These are phyloP conservation scores for Tenthredo distinguenda DNA, from an alignment of 2,888 invertebrate species.

Conservation along the genomic window DNA sequence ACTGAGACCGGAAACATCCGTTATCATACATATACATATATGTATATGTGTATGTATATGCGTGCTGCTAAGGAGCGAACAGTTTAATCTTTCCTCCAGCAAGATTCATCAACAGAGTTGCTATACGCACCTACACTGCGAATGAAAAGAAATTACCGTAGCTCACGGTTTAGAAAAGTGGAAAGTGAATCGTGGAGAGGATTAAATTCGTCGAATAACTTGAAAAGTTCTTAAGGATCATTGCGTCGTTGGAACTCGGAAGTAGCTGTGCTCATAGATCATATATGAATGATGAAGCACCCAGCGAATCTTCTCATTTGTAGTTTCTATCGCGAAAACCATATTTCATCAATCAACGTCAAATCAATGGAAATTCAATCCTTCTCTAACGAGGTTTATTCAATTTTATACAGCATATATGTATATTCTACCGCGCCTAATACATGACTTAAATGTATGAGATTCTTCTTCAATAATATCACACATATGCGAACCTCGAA, in stretches of 20 bases:
- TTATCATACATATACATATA: neutral
- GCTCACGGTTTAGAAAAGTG: slow-evolving; percentile 11
- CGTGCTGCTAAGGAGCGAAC: neutral
- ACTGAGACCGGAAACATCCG: slow-evolving; percentile 51
- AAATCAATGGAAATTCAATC: neutral
- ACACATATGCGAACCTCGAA: too few relatives aligned
- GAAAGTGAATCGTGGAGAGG: slow-evolving; percentile 14
- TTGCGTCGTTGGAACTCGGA: too few relatives aligned
- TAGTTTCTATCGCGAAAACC: too few relatives aligned
- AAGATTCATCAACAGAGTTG: neutral
- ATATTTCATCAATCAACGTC: slow-evolving; percentile 16
- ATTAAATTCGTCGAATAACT: neutral
- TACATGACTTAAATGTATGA: neutral
- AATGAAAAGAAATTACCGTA: neutral
- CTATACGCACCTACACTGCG: neutral
- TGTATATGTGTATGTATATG: neutral
- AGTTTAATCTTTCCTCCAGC: neutral
- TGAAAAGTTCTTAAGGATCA: too few relatives aligned
- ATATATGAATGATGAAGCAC: too few relatives aligned
- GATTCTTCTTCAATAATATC: neutral
- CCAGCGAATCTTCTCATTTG: too few relatives aligned
- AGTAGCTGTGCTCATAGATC: too few relatives aligned
- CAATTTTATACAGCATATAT: neutral
- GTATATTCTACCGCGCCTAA: neutral
- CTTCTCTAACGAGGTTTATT: neutral